These are phyloP conservation scores for Mionectes olivaceus DNA, from an alignment of 2,797 vertebrate genomes.

Conservation along the genomic window DNA sequence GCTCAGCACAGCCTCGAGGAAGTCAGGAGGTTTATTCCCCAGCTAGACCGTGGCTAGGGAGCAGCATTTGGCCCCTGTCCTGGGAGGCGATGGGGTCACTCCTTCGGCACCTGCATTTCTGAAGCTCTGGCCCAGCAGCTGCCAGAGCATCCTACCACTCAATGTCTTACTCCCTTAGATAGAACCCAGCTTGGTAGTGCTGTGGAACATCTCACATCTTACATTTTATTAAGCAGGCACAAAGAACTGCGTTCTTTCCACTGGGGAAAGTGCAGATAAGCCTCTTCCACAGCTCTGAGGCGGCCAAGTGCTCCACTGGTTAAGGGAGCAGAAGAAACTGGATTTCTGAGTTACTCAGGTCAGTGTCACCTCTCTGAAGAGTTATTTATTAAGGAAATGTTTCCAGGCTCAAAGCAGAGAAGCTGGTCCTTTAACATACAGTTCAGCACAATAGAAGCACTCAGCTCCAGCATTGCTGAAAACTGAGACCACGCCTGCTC, in stretches of 20 bases:
- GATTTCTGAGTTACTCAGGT: neutral
- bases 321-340: neutral
- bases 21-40: neutral
- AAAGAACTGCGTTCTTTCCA: neutral
- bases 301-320: rapidly evolving
- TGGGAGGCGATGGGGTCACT: neutral
- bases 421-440: neutral
- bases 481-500: neutral
- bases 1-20: neutral
- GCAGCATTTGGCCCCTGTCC: neutral
- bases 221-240: neutral
- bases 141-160: neutral
- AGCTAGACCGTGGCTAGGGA: neutral
- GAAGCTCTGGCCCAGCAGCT: neutral
- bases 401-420: neutral
- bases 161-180: neutral
- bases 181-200: rapidly evolving
- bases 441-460: neutral
- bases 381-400: neutral
- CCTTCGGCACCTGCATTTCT: neutral
- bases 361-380: neutral
- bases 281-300: neutral
- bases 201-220: neutral
- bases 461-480: neutral
- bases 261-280: neutral